Percentiles rank a stretch among this genome's conserved stretches.
Evolutionary conservation across 1,140 invertebrate genomes (phyloP).

Genomic region (Rhopalosiphum maidis): DNA sequence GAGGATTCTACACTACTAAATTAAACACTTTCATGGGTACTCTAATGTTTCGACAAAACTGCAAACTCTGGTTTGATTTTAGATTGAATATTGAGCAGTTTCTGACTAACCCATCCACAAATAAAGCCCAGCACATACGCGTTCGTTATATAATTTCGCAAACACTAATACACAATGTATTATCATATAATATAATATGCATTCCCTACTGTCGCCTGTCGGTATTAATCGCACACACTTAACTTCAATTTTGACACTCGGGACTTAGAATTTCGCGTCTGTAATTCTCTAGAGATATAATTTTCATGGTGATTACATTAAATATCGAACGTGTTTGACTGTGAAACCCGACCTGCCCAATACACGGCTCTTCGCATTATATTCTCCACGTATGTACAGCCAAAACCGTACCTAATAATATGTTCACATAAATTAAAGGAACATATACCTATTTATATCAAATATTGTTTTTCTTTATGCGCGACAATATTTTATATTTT

Average conservation of each 20-base stretch:
- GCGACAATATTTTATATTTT: not conserved
- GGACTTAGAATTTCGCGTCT: not conserved
- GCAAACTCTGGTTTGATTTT: not conserved
- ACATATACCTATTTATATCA: not conserved
- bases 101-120: not conserved
- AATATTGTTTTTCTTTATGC: not conserved
- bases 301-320: not conserved
- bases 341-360: not conserved
- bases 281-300: not conserved
- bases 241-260: not conserved
- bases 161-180: not conserved
- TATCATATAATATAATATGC: not conserved
- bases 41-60: not conserved
- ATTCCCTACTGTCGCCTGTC: not conserved
- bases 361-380: not conserved
- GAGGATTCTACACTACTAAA: not conserved
- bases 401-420: not conserved
- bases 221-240: not conserved
- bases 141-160: not conserved
- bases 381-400: not conserved
- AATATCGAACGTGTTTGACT: not conserved
- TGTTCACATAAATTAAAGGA: not conserved
- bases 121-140: not conserved
- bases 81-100: not conserved
- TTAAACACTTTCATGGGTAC: not conserved